Evolutionary conservation across 1,140 invertebrate species (phyloP), one percentile per base, ranked within the genome.

Genomic region (Lepidotrigona ventralis): DNA sequence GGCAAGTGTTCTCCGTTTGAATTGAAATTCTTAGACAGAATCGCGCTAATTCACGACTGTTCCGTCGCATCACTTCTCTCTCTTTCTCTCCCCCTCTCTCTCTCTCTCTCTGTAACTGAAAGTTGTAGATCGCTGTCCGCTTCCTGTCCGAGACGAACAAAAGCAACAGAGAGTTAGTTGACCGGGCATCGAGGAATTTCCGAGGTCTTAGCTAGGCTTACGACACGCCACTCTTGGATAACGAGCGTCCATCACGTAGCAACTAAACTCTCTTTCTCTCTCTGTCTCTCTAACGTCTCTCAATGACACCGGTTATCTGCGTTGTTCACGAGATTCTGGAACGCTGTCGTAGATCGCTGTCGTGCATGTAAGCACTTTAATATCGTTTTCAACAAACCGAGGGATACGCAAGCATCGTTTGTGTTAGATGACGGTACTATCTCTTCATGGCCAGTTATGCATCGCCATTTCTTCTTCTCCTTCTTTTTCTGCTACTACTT

Each of bases 311-410:
- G 64, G 64, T 21, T 56, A 54, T 15, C 56, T 39, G 8, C 60
- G 21, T 46, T 80, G 63, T 64, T 53, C 63, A 51, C 23, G 79
- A 39, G 54, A 69, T 29, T 46, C 73, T 69, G n/a, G 21, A 17
- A 68, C 33, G 26, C 39, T 46, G 6, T 46, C 39, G 54, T 68
- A 75, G 60, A 3, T 64, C 26, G 69, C 26, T 46, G 51, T 53
- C 73, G 77, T 81, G 86, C 86, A 87, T 87, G 86, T 63, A 33
- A 72, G 69, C 85, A 80, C 46, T 54, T 80, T 78, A 63, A 79
- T 70, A 72, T 74, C 68, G 73, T 78, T 71, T 29, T 54, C 80
- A 73, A 79, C 39, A 19, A 84, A 75, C 64, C 70, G 63, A 23
- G 70, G 72, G 11, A 81, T 56, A 63, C 56, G 63, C 60, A 56